phyloP scores from a whole-genome alignment of 2,113 vertebrate species.

The Rhinolophus sinicus region DNA sequence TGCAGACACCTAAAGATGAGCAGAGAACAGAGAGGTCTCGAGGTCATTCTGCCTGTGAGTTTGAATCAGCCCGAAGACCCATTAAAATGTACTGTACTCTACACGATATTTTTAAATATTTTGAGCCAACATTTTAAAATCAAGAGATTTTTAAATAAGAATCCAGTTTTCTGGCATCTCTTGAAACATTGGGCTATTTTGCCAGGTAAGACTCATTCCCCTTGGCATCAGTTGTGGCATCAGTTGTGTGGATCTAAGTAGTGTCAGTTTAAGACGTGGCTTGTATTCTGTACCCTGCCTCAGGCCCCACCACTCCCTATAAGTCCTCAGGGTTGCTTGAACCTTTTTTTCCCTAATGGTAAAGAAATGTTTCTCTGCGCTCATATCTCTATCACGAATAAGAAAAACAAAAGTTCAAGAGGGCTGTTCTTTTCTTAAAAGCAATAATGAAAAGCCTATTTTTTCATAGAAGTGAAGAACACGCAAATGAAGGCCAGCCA shows the following conservation, averaged over 20 bases:
- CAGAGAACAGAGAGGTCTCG: not conserved
- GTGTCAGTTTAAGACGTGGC: not conserved
- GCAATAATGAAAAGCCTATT: not conserved
- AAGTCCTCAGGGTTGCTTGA: not conserved
- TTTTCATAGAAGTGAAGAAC: not conserved
- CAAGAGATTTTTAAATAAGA: not conserved
- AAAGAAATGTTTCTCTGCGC: constrained; percentile 28
- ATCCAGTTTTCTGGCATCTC: not conserved
- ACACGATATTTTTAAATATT: constrained; percentile 18
- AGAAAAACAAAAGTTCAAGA: constrained; percentile 3
- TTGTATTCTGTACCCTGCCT: not conserved
- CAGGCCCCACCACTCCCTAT: not conserved
- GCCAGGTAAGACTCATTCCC: not conserved
- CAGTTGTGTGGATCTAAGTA: not conserved
- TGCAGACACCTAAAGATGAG: not conserved
- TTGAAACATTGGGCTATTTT: not conserved
- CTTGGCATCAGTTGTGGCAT: not conserved
- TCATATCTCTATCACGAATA: constrained; percentile 14
- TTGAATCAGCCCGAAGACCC: not conserved
- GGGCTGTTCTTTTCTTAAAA: not conserved
- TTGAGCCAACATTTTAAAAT: not conserved
- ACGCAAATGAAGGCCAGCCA: not conserved
- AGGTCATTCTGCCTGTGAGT: not conserved
- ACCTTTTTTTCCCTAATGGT: not conserved
- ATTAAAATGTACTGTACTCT: not conserved